Evolutionary conservation across 37 sponge, comb jelly and placozoan genomes (phyloP).

Genomic region (Haliclona indistincta): DNA sequence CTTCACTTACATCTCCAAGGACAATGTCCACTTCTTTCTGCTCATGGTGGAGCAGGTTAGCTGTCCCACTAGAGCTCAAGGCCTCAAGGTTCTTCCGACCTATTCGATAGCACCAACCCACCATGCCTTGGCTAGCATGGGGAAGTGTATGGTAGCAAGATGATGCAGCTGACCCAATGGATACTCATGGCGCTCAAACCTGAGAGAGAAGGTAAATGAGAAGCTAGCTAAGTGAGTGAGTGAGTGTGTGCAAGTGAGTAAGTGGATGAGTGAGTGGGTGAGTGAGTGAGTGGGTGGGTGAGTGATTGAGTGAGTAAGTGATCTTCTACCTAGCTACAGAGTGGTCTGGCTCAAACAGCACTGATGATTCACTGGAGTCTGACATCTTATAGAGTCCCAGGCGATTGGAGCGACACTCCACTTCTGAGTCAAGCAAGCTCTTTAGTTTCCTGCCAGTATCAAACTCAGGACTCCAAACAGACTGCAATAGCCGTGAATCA

Average conservation of each 20-base stretch:
- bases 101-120: constrained; percentile 89
- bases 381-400: constrained; percentile 55
- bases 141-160: constrained; percentile 74
- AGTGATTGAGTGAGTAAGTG: not conserved
- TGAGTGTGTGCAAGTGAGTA: too few relatives aligned
- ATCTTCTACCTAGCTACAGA: constrained; percentile 47
- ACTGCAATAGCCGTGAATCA: constrained; percentile 55
- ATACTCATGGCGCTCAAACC: constrained; percentile 77
- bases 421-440: constrained; percentile 38
- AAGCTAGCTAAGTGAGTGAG: too few relatives aligned
- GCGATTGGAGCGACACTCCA: constrained; percentile 41
- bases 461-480: constrained; percentile 59
- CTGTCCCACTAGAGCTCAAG: constrained; percentile 73
- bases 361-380: constrained; percentile 23
- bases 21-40: constrained; percentile 49
- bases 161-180: constrained; percentile 81
- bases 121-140: constrained; percentile 89
- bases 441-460: constrained; percentile 37
- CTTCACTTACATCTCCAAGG: not conserved
- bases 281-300: not conserved
- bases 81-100: constrained; percentile 89
- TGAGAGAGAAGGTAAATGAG: constrained; percentile 1
- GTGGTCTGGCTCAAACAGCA: constrained; percentile 73
- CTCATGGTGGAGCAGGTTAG: constrained; percentile 72
- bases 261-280: not conserved